Base-by-base conservation (phyloP, 2,797 vertebrate species). In the Esox masquinongy region DNA sequence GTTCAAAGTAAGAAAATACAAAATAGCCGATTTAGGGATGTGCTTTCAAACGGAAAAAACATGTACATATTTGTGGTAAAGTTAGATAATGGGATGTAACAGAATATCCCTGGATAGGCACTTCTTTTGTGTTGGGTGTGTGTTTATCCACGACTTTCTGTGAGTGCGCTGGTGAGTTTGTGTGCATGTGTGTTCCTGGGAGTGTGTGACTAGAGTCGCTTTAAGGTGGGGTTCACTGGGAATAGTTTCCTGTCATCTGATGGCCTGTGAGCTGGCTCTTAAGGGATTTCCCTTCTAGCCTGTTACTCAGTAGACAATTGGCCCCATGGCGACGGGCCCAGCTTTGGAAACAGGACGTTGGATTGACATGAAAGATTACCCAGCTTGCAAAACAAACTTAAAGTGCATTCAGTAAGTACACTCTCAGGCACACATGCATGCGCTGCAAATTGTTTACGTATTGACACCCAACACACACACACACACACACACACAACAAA, bases 341-440 rank as follows among this genome's bases (percentile, higher is more conserved):
- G 24, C 39, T 43, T n/a, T 69, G 70, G 49, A 71, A 71, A 53
- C 50, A 71, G 70, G 50, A 71, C 31, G 47, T 17, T 71, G 15
- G 24, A 51, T 31, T 51, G 29, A 71, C 24, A 19, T 34, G 49
- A 19, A 53, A 51, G 49, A 71, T 26, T 11, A 4, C 24, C 3
- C 26, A 14, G 15, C 17, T 31, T 50, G 47, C 19, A 19, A 51
- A 51, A 51, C 17, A 51, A 51, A 53, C 22, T 2, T 43, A 47
- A 50, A 47, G 43, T 14, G 7, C 56, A 74, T 59, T 31, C 22
- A 15, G 39, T 43, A 24, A n/a, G 17, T n/a, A 69, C 74, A 61
- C 51, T 68, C 3, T 2, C 5, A 31, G 15, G n/a, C 72, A 74
- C 61, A 51, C 22, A n/a, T 15, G 31, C 63, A 68, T 15, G 8